These are phyloP conservation scores for Cynopterus sphinx DNA, from an alignment of 2,797 vertebrate genomes.

Conservation along the genomic window DNA sequence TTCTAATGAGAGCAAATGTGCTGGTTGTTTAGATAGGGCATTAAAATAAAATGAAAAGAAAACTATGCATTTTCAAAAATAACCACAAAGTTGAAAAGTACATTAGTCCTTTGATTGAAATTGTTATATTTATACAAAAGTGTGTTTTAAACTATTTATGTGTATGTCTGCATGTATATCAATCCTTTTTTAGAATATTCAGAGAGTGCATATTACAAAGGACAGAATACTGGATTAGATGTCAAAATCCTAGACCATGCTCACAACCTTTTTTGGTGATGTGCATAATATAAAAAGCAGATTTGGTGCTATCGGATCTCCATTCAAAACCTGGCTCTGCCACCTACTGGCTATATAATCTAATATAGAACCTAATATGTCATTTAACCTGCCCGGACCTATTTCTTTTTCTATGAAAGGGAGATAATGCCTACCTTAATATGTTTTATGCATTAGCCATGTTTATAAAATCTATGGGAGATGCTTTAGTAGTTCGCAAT, in stretches of 20 bases:
- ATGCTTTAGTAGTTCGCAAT: background rate
- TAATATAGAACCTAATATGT: background rate
- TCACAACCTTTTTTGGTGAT: background rate
- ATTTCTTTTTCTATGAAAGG: background rate
- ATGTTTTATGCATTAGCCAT: background rate
- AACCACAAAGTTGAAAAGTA: constrained; percentile 12
- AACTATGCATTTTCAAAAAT: background rate
- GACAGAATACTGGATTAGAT: background rate
- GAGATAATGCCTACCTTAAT: background rate
- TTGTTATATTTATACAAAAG: background rate
- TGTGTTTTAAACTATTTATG: background rate
- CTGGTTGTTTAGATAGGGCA: background rate
- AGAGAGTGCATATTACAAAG: background rate
- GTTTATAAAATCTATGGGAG: background rate
- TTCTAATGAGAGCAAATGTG: background rate
- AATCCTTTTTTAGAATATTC: background rate
- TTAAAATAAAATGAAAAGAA: background rate
- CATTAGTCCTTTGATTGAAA: background rate
- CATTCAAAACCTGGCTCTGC: background rate
- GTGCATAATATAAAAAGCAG: background rate
- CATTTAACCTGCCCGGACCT: background rate
- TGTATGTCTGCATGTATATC: background rate
- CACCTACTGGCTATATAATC: background rate
- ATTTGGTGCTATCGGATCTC: background rate
- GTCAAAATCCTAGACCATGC: background rate